These are phyloP conservation scores for Cydia amplana DNA, from an alignment of 1,140 invertebrate genomes.

Conservation along the genomic window DNA sequence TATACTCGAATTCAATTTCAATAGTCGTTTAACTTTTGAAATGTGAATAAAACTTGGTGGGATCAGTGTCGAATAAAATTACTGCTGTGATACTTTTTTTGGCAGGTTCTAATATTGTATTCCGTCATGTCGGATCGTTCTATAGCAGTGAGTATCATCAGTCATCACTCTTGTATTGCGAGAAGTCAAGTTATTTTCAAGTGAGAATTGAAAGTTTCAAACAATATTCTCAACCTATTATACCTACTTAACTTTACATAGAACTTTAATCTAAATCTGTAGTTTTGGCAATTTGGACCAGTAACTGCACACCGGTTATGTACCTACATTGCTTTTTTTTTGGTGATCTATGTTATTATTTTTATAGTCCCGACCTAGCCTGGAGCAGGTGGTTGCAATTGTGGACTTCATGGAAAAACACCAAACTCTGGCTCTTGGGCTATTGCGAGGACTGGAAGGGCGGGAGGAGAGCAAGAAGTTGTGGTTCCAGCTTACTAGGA, in stretches of 20 bases:
- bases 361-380: constrained; percentile 65
- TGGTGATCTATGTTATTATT: constrained; percentile 21
- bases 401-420: constrained; percentile 74
- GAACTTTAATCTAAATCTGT: neutral
- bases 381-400: constrained; percentile 69
- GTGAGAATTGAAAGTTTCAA: constrained; percentile 48
- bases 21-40: constrained; percentile 28
- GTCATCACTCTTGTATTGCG: constrained; percentile 23
- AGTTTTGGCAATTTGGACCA: neutral
- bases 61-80: neutral
- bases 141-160: constrained; percentile 61
- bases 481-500: constrained; percentile 61
- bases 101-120: constrained; percentile 1
- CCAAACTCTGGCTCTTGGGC: constrained; percentile 57
- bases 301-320: constrained; percentile 17
- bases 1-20: constrained; percentile 40
- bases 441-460: constrained; percentile 63
- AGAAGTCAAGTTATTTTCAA: constrained; percentile 32
- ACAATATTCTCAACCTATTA: constrained; percentile 5
- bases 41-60: constrained; percentile 35
- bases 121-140: constrained; percentile 60
- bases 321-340: constrained; percentile 25
- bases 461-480: constrained; percentile 69
- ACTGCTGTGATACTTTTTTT: neutral
- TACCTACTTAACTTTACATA: neutral